These are phyloP conservation scores for Marronus borbonicus DNA, from an alignment of 2,888 invertebrate species.

Conservation along the genomic window DNA sequence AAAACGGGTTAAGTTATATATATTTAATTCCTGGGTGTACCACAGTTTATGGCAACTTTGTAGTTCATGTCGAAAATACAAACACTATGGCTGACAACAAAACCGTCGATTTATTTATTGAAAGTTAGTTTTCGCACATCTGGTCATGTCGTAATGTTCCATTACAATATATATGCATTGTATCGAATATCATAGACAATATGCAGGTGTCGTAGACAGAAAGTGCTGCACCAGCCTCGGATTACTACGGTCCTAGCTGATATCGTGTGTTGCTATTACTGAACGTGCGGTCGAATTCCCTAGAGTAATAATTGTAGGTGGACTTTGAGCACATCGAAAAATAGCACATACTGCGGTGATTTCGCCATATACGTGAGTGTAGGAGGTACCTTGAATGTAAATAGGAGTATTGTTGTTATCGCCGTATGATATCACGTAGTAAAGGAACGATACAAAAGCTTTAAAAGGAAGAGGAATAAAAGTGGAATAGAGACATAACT, in stretches of 20 bases:
- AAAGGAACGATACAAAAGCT: slow-evolving; percentile 7
- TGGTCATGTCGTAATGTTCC: not conserved
- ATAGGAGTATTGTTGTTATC: slow-evolving; percentile 16
- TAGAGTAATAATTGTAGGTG: slow-evolving; percentile 17
- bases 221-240: not conserved
- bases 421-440: not conserved
- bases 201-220: not conserved
- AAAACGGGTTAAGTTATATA: too few relatives aligned
- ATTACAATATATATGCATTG: not conserved
- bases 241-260: not conserved
- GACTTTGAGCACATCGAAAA: slow-evolving; percentile 16
- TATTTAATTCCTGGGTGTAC: too few relatives aligned
- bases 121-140: not conserved
- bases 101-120: not conserved
- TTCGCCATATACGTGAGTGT: not conserved
- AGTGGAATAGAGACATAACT: not conserved
- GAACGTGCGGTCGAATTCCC: not conserved
- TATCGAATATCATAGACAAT: not conserved
- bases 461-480: slow-evolving; percentile 6
- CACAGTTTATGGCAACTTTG: too few relatives aligned
- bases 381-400: slow-evolving; percentile 27
- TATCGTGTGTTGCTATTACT: not conserved
- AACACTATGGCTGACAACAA: too few relatives aligned
- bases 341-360: not conserved
- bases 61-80: too few relatives aligned